phyloP scores from a whole-genome alignment of 2,113 vertebrate genomes.

The Cricetomys ansorgei region DNA sequence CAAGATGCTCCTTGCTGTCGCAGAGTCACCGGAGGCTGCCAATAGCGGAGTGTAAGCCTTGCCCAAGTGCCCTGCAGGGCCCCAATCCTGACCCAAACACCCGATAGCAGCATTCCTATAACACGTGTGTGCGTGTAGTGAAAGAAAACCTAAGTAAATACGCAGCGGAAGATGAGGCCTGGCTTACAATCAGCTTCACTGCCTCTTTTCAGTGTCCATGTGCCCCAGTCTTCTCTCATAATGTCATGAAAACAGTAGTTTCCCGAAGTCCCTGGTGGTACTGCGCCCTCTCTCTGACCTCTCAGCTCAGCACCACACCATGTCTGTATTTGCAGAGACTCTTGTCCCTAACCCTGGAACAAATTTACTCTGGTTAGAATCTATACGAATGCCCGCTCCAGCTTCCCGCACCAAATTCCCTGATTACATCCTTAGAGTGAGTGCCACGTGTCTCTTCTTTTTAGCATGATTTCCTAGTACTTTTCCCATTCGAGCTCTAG shows the following conservation, averaged over 20 bases:
- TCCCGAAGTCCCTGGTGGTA: background rate
- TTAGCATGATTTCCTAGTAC: background rate
- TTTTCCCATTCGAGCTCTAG: background rate
- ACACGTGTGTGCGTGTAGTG: background rate
- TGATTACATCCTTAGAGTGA: background rate
- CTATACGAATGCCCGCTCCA: background rate
- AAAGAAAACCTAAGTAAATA: background rate
- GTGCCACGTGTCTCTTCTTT: background rate
- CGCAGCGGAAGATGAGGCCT: background rate
- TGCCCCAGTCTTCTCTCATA: fast-evolving
- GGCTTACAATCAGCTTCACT: background rate
- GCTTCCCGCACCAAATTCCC: background rate
- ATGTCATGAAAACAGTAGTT: background rate
- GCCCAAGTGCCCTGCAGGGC: constrained; percentile 52
- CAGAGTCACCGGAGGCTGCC: constrained; percentile 57
- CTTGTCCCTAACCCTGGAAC: background rate
- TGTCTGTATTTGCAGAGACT: background rate
- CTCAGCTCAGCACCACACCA: background rate
- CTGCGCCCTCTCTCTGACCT: background rate
- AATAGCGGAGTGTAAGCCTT: constrained; percentile 70
- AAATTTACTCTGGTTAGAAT: background rate
- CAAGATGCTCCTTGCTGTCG: background rate
- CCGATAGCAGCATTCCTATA: constrained; percentile 64
- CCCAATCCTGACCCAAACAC: constrained; percentile 52
- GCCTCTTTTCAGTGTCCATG: background rate